Base-by-base conservation (phyloP, 2,888 invertebrate species). In the Agrilus cyanescens region DNA sequence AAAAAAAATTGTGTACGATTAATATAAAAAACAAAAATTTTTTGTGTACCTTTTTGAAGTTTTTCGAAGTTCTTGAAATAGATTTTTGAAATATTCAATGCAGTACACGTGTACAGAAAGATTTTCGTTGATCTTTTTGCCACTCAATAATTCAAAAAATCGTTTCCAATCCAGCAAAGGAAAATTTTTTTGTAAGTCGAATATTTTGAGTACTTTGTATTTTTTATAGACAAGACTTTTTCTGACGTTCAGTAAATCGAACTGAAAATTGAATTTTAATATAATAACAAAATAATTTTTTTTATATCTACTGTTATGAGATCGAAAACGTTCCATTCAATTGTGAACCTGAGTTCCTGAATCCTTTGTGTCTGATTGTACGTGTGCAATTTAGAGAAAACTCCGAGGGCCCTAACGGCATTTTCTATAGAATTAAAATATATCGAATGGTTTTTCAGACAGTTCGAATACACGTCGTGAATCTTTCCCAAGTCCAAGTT, bases 71-170 rank as follows among this genome's bases (percentile, higher is more conserved):
- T 33, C 40, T 8, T 38, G 13, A 34, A 52, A 50, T 2, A 51
- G 29, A 2, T 35, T 33, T 12, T 34, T 29, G 32, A 57, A 54
- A 46, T 53, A 51, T 7, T 49, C 37, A 8, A 40, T 41, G 42
- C 55, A 54, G 46, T 56, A 57, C 12, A 55, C 47, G 40, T 55
- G 53, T 25, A 58, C 48, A 6, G 37, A 6, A 18, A 50, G 48
- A 12, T 51, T 41, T 2, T 46, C 41, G 6, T 35, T 14, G 4
- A 56, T 32, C 32, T 44, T 35, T 29, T 47, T 40, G 1, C 51
- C 50, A 2, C 50, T 52, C 38, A 58, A 20, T 10, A 41, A 48
- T 40, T 46, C 35, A 31, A 58, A 54, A n/a, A 58, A 40, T 18
- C 37, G 38, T 16, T 46, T 45, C 58, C 58, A 58, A 7, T 57